Conservation (phyloP, 2,797 vertebrate species). For the Anas bernieri region DNA sequence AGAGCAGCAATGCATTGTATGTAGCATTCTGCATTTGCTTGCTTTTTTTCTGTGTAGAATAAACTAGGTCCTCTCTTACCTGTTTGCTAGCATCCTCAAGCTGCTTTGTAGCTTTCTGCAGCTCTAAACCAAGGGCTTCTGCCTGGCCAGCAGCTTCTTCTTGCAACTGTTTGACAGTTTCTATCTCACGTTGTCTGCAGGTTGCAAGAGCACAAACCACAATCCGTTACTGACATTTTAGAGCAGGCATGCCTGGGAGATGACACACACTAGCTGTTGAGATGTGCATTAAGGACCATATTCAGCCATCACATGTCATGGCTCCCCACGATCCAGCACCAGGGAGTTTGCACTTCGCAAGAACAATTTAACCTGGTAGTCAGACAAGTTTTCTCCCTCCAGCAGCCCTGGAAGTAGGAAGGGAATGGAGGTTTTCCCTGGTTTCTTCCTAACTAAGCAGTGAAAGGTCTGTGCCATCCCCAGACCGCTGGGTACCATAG, state of each 20-base stretch:
- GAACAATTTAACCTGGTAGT: not conserved
- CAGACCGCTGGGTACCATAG: not conserved
- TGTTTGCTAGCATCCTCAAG: slow-evolving; percentile 1
- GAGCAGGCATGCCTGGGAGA: not conserved
- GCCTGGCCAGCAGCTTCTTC: slow-evolving; percentile 80
- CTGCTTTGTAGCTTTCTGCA: slow-evolving; percentile 16
- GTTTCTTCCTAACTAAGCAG: not conserved
- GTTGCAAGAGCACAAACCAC: slow-evolving; percentile 56
- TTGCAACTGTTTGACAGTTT: slow-evolving; percentile 82
- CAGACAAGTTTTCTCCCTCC: not conserved
- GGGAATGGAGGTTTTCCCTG: not conserved
- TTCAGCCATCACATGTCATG: not conserved
- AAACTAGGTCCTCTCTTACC: slow-evolving; percentile 18
- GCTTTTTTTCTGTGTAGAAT: rapidly evolving
- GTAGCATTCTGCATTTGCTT: rapidly evolving
- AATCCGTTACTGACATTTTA: slow-evolving; percentile 30
- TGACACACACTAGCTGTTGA: not conserved
- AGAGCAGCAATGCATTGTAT: rapidly evolving
- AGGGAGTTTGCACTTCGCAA: not conserved
- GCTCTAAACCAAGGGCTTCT: slow-evolving; percentile 31
- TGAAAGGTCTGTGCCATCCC: not conserved
- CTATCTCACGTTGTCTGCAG: slow-evolving; percentile 84
- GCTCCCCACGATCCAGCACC: not conserved
- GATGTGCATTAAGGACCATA: not conserved
- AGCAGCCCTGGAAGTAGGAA: not conserved